Base-by-base conservation (phyloP, 2,888 invertebrate species). In the Heteromurus nitidus region DNA sequence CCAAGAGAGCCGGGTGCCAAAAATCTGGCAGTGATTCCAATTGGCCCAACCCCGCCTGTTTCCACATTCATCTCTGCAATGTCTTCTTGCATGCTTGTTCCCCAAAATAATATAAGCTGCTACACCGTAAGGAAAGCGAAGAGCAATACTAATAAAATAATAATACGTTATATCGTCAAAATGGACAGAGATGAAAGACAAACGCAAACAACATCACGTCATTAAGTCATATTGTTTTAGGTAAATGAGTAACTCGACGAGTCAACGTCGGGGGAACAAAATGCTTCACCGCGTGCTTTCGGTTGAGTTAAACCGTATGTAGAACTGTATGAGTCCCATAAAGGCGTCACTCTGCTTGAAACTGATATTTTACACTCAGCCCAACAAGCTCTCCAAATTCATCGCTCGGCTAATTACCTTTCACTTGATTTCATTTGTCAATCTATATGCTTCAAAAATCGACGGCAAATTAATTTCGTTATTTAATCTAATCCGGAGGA, bases 1-100 rank as follows among this genome's bases (percentile, higher is more conserved):
- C 83, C 84, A 85, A 86, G 44, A 75, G 42, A 70, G 28, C 73
- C 73, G 70, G 69, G 79, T 84, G 85, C 85, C 85, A 85, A 84
- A 84, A 85, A 85, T 81, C 76, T 80, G 83, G 80, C 83, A 80
- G 73, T 69, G 76, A 76, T 76, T 81, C 83, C 83, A 83, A 83
- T 81, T 83, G 83, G 83, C 69, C 81, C 81, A 81, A 75, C 81
- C 75, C 81, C 81, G 75, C 81, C 81, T 81, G 75, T 76, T 75
- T 83, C 80, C 47, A 80, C 83, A 83, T 81, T 75, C 80, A 81
- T 83, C 81, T 83, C 80, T 62, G 50, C 69, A 26, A n/a, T n/a
- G n/a, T 36, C 47, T 64, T n/a, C 50, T 22, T 1, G 7, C 3
- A 26, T 31, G 62, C 62, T 26, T 50, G 58, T 58, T 58, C 58